Evolutionary conservation across 2,888 invertebrate species (phyloP).

Genomic region (Eupithecia subfuscata): DNA sequence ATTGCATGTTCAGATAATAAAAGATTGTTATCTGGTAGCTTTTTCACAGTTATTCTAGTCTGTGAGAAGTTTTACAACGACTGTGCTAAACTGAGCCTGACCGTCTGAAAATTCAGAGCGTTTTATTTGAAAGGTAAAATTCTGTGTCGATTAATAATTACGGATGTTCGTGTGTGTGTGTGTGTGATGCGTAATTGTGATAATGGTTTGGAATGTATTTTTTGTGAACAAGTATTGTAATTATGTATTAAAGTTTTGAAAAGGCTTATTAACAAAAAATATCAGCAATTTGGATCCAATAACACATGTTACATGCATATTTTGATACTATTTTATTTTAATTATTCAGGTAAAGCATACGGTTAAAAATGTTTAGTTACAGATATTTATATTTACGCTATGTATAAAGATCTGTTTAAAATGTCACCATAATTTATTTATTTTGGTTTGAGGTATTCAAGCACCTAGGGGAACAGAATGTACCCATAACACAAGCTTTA

Average conservation of each 20-base stretch:
- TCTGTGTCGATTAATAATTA: background rate
- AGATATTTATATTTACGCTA: too few relatives aligned
- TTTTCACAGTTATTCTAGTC: background rate
- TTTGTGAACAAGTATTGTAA: background rate
- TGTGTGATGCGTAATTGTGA: background rate
- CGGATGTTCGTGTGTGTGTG: background rate
- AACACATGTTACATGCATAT: background rate
- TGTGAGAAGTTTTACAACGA: background rate
- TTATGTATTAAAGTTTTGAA: too few relatives aligned
- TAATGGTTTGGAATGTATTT: background rate
- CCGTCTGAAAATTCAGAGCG: background rate
- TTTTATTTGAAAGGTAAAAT: background rate
- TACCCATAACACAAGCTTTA: too few relatives aligned
- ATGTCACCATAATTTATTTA: too few relatives aligned
- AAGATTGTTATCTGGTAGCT: slow-evolving; percentile 4
- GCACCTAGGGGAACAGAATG: too few relatives aligned
- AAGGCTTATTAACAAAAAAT: background rate
- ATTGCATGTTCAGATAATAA: slow-evolving; percentile 19
- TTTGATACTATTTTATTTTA: too few relatives aligned
- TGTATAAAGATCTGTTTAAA: background rate
- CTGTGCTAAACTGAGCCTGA: background rate
- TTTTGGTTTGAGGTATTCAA: too few relatives aligned
- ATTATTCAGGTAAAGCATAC: too few relatives aligned
- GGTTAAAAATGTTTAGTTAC: too few relatives aligned
- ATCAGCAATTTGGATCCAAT: background rate